A percentile compares a stretch with the other conserved stretches of the same genome.
Evolutionary conservation across 2,797 vertebrate genomes (phyloP).

Genomic region (Gymnocypris eckloni): DNA sequence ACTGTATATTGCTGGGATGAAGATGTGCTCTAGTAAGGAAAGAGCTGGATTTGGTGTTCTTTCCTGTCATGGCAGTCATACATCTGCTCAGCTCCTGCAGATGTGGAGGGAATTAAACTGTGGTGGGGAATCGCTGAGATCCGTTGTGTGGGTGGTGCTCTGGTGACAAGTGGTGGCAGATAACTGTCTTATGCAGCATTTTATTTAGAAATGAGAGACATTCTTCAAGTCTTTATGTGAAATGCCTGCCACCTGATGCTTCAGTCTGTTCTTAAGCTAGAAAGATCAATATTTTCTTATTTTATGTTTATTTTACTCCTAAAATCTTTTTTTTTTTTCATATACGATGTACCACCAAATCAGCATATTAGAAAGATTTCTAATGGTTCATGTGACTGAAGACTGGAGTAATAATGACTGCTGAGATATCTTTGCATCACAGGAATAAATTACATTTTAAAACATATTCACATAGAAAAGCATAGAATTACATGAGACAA

Average conservation of each 20-base stretch:
- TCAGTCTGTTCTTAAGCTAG: not conserved
- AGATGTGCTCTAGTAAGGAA: not conserved
- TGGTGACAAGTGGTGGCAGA: not conserved
- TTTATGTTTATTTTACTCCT: too few relatives aligned
- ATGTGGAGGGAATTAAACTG: slow-evolving; percentile 52
- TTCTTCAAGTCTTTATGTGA: not conserved
- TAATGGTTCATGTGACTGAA: too few relatives aligned
- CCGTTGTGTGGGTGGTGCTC: slow-evolving; percentile 26
- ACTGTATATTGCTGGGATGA: not conserved
- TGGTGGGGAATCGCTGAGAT: slow-evolving; percentile 13
- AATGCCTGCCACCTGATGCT: not conserved
- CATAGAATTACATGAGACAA: not conserved
- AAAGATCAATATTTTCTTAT: not conserved
- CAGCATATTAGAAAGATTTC: too few relatives aligned
- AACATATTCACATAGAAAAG: too few relatives aligned
- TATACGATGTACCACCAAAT: too few relatives aligned
- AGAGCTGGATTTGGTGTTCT: slow-evolving; percentile 44
- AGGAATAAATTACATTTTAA: not conserved
- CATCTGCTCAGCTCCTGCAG: slow-evolving; percentile 63
- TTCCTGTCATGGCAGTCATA: slow-evolving; percentile 63
- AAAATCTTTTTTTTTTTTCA: too few relatives aligned
- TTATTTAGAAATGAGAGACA: not conserved
- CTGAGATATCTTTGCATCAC: not conserved
- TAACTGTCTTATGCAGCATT: not conserved
- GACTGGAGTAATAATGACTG: not conserved